Evolutionary conservation across 2,888 invertebrate genomes (phyloP), one percentile per base, ranked within the genome.

Genomic region (Abrostola tripartita): DNA sequence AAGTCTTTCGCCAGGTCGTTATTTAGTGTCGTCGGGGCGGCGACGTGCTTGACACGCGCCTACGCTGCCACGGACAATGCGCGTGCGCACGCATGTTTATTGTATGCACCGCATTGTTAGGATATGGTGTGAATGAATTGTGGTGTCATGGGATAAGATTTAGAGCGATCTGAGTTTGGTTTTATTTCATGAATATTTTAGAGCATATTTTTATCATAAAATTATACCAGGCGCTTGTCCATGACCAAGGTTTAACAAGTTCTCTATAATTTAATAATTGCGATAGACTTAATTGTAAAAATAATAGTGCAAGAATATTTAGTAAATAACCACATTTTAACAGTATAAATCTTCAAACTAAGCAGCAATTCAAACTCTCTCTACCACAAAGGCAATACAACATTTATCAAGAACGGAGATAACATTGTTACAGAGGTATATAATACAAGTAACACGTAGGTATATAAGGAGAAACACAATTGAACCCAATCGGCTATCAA

Each of bases 11-110:
- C 47, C 56, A 41, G 65, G 57, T 70, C 58, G 71, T 74, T 66
- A 71, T 64, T 70, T 65, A 52, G 44, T 65, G 64, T 60, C 58
- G 40, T 57, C 65, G 52, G 55, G 61, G 74, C 66, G 70, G 61
- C 44, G 63, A 61, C 61, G 37, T 44, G 53, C 40, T 65, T 52
- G 51, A 56, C 65, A 55, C 57, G 61, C 79, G 68, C 81, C 79
- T 37, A 78, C 78, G 68, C 79, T 37, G 24, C 24, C 35, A 41
- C 37, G 58, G 65, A 68, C 74, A 70, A 69, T 67, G 60, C 57
- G 53, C 65, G 61, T 61, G 51, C 56, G 63, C 53, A 60, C 58
- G 37, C 61, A 53, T 58, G 50, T 5, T 64, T 49, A 63, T 58
- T 14, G 50, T 40, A 50, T 57, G 71, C 52, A 55, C 37, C 47